Percentiles rank a stretch among this genome's conserved stretches.
phyloP scores from a whole-genome alignment of 2,797 vertebrate genomes.

The Thamnophis elegans region DNA sequence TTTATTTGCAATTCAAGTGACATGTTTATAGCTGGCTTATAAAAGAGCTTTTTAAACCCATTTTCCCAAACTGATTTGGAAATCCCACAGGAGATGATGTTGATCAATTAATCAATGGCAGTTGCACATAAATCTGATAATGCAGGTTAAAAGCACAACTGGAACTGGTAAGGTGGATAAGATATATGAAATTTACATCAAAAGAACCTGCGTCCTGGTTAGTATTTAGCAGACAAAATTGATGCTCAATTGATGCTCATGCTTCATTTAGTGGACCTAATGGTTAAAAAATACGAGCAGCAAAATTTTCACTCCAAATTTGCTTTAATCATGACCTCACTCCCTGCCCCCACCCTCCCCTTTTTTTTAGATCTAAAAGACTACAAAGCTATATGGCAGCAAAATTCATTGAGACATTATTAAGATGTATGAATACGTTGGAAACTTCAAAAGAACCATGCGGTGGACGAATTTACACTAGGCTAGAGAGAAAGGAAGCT shows the following conservation, averaged over 20 bases:
- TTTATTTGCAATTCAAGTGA: not conserved
- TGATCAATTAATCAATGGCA: not conserved
- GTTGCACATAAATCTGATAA: not conserved
- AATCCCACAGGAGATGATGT: not conserved
- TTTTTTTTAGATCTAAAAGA: not conserved
- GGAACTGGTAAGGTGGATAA: not conserved
- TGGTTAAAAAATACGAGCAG: not conserved
- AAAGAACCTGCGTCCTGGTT: not conserved
- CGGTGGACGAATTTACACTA: conserved; percentile 5
- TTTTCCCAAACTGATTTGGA: not conserved
- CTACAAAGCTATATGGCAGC: not conserved
- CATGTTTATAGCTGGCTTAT: not conserved
- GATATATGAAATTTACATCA: not conserved
- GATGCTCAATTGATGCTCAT: not conserved
- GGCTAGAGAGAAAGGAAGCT: conserved; percentile 47
- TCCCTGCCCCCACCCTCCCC: not conserved
- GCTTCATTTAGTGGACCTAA: not conserved
- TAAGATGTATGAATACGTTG: not conserved
- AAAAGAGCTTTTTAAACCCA: not conserved
- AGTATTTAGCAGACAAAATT: not conserved
- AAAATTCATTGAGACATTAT: not conserved
- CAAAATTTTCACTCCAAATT: not conserved
- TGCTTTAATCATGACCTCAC: not conserved
- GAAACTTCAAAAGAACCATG: not conserved
- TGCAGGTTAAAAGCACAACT: not conserved